Evolutionary conservation across 2,888 invertebrate species (phyloP).

Genomic region (Agrotis segetum): DNA sequence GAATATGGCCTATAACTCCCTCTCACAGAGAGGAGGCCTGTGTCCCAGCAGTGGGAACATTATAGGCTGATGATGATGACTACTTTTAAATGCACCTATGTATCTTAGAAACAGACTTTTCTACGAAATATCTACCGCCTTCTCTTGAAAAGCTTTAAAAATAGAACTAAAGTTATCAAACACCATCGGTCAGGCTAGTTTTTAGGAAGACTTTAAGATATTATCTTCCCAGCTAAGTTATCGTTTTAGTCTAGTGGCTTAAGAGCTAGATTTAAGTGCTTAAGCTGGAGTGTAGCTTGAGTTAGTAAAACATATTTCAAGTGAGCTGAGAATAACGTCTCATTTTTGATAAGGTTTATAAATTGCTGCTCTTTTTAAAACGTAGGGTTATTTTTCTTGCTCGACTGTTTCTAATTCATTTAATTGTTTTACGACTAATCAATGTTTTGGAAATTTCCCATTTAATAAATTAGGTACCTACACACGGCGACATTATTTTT

Average conservation of each 20-base stretch:
- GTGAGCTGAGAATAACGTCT: conserved; percentile 31
- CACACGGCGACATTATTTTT: too few relatives aligned
- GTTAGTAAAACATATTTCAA: conserved; percentile 42
- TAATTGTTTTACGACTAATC: background rate
- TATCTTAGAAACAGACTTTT: too few relatives aligned
- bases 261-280: conserved; percentile 38
- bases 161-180: conserved; percentile 8
- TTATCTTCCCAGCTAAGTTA: conserved; percentile 55
- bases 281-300: conserved; percentile 8
- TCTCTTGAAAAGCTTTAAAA: background rate
- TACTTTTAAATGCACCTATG: too few relatives aligned
- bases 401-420: background rate
- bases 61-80: too few relatives aligned
- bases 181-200: conserved; percentile 35
- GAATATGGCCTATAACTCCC: too few relatives aligned
- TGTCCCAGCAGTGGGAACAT: too few relatives aligned
- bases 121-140: background rate
- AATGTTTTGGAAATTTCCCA: too few relatives aligned
- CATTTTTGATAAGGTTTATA: conserved; percentile 45
- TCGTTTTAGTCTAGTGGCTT: conserved; percentile 42
- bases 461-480: too few relatives aligned
- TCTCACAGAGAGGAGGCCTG: too few relatives aligned
- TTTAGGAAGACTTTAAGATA: conserved; percentile 50
- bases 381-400: background rate
- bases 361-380: conserved; percentile 20